Percentiles rank a stretch among this genome's conserved stretches.
Conservation (phyloP, 2,888 invertebrate genomes). For the Tachystola acroxantha region DNA sequence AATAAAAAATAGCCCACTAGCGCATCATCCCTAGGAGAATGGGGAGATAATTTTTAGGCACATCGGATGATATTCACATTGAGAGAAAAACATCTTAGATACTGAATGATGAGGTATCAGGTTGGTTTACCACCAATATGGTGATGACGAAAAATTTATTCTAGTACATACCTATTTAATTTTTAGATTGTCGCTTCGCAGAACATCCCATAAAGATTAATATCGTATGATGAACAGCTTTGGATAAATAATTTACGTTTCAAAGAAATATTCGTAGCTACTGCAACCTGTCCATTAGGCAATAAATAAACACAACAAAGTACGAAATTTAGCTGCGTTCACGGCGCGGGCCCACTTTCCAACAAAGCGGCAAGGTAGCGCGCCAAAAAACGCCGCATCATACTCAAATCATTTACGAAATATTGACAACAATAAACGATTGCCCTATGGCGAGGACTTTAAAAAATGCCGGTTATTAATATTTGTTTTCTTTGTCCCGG, state of each 20-base stretch:
- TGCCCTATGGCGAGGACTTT: constrained; percentile 54
- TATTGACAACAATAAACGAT: constrained; percentile 75
- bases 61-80: too few relatives aligned
- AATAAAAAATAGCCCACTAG: too few relatives aligned
- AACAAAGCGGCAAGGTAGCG: constrained; percentile 52
- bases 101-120: too few relatives aligned
- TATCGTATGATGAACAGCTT: not conserved
- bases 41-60: too few relatives aligned
- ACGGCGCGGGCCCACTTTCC: constrained; percentile 47
- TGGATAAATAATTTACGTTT: not conserved
- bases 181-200: too few relatives aligned
- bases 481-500: constrained; percentile 71
- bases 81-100: too few relatives aligned
- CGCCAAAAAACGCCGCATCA: constrained; percentile 66
- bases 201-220: too few relatives aligned
- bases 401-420: constrained; percentile 75
- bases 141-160: too few relatives aligned
- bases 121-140: too few relatives aligned
- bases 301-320: constrained; percentile 69
- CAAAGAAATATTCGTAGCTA: constrained; percentile 26
- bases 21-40: too few relatives aligned
- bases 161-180: too few relatives aligned
- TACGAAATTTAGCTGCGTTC: constrained; percentile 51
- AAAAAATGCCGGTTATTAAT: constrained; percentile 77
- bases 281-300: constrained; percentile 66